These are phyloP conservation scores for Tachysurus vachellii DNA, from an alignment of 2,113 vertebrate species.

Conservation along the genomic window DNA sequence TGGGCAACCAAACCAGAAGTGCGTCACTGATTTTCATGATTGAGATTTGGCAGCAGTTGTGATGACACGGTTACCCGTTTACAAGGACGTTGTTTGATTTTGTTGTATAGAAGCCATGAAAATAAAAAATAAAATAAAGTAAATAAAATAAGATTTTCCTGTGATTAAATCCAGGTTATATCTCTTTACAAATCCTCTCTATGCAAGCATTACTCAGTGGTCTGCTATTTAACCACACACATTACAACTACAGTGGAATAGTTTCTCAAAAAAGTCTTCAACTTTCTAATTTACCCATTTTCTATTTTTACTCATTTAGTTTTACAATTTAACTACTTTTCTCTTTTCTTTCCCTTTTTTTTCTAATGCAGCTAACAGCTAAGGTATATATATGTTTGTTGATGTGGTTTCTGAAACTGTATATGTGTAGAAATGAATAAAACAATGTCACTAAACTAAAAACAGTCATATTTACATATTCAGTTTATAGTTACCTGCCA, in stretches of 20 bases:
- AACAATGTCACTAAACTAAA: not conserved
- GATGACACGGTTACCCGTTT: not conserved
- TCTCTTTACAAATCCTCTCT: slow-evolving; percentile 11
- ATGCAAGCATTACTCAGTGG: slow-evolving; percentile 20
- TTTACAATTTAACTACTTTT: not conserved
- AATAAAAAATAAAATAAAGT: not conserved
- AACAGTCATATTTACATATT: not conserved
- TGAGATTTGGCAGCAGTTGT: slow-evolving; percentile 5
- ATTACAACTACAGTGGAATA: not conserved
- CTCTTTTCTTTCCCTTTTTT: not conserved
- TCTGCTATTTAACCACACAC: slow-evolving; percentile 27
- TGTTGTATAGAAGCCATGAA: not conserved
- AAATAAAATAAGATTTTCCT: not conserved
- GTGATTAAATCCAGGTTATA: not conserved
- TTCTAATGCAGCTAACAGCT: not conserved
- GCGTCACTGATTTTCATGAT: not conserved
- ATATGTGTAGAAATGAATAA: not conserved
- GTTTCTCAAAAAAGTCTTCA: not conserved
- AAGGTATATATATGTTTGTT: not conserved
- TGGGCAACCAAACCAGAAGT: not conserved
- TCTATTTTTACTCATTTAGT: not conserved
- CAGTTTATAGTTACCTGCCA: not conserved
- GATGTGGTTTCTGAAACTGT: not conserved
- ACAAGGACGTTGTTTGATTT: not conserved
- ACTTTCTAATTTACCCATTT: not conserved